Evolutionary conservation across 2,888 invertebrate species (phyloP).

Genomic region (Heteromurus nitidus): DNA sequence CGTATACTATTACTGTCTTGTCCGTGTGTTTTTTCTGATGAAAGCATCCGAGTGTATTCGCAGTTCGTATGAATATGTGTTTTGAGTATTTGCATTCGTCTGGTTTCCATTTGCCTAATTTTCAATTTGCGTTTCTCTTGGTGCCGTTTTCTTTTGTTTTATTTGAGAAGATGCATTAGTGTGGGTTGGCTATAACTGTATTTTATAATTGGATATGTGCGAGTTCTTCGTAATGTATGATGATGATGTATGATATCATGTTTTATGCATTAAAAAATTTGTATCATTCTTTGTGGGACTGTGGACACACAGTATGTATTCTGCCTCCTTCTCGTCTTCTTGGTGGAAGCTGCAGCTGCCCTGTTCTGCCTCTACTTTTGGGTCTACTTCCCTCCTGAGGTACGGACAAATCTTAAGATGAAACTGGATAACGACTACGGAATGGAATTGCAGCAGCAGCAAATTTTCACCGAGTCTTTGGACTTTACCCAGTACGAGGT

Average conservation of each 20-base stretch:
- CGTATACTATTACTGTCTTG: too few relatives aligned
- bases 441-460: constrained; percentile 40
- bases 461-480: constrained; percentile 76
- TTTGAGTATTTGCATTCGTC: not conserved
- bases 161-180: not conserved
- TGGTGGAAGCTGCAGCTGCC: constrained; percentile 76
- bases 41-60: too few relatives aligned
- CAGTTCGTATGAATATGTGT: too few relatives aligned
- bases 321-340: constrained; percentile 77
- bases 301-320: constrained; percentile 76
- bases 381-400: constrained; percentile 75
- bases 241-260: constrained; percentile 20
- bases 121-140: constrained; percentile 4
- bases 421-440: constrained; percentile 68
- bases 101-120: constrained; percentile 2
- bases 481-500: constrained; percentile 78
- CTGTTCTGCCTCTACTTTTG: constrained; percentile 76
- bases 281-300: not conserved
- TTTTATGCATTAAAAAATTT: constrained; percentile 27
- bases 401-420: constrained; percentile 71
- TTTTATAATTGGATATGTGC: constrained; percentile 13
- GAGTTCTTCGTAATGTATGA: not conserved
- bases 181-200: too few relatives aligned
- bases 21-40: too few relatives aligned
- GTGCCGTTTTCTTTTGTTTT: not conserved